Evolutionary conservation across 2,888 invertebrate species (phyloP).

Genomic region (Crematogaster levior): DNA sequence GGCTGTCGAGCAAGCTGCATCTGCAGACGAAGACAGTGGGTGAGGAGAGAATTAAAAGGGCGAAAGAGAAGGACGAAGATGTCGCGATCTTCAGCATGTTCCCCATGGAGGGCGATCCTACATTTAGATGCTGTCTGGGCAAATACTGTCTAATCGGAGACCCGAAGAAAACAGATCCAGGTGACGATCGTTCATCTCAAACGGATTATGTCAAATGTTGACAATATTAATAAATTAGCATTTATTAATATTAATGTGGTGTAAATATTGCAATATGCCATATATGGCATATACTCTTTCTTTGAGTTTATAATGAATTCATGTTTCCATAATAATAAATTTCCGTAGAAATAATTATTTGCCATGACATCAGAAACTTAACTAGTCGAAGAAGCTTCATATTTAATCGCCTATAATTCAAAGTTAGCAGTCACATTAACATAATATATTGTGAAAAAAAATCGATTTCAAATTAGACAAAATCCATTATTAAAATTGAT

Average conservation of each 20-base stretch:
- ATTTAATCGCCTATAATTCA: not conserved
- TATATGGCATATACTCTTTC: not conserved
- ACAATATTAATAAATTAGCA: not conserved
- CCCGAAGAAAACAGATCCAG: slow-evolving; percentile 92
- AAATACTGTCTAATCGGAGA: slow-evolving; percentile 92
- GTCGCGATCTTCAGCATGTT: slow-evolving; percentile 95
- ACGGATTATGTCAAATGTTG: not conserved
- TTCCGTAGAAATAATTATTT: not conserved
- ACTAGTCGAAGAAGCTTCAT: not conserved
- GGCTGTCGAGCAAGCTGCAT: slow-evolving; percentile 89
- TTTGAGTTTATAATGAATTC: not conserved
- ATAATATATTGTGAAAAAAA: not conserved
- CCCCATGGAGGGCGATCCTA: slow-evolving; percentile 91
- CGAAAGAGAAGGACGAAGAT: slow-evolving; percentile 94
- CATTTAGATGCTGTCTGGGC: slow-evolving; percentile 92
- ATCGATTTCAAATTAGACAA: not conserved
- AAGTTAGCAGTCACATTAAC: not conserved
- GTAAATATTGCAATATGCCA: not conserved
- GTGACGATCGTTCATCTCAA: slow-evolving; percentile 85
- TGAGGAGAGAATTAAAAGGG: slow-evolving; percentile 92
- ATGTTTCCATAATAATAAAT: not conserved
- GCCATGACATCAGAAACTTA: not conserved
- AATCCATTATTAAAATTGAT: not conserved
- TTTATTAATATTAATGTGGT: not conserved
- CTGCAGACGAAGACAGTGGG: slow-evolving; percentile 93